Evolutionary conservation across 2,797 vertebrate species (phyloP), one percentile per base, ranked within the genome.

Genomic region (Adrianichthys oophorus): DNA sequence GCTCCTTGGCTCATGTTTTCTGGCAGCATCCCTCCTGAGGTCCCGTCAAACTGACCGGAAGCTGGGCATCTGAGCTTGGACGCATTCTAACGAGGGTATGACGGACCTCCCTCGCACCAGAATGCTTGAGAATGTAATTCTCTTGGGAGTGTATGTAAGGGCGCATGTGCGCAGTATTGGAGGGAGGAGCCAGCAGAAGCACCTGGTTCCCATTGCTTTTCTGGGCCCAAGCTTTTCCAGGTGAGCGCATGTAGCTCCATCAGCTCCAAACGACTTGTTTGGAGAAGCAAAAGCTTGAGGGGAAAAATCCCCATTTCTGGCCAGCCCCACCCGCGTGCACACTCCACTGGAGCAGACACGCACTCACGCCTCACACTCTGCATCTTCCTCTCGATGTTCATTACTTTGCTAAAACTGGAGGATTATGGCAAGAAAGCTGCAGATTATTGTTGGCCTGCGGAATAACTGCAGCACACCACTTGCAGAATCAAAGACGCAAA

Each of bases 331-430:
- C 69, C 64, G 0, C 62, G 37, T 56, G 48, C 52, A 43, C 32
- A 49, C 59, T 18, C 21, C 32, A 52, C 52, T 44, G 45, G 16
- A 17, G 46, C 49, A 54, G 43, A 56, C 44, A 48, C 48, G 48
- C 55, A 52, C 52, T 24, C 4, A 56, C 48, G 50, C 74, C 66
- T 54, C 49, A 63, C 65, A 54, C 58, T 32, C 73, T 69, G 70
- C 29, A 63, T 72, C 79, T 68, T 70, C 66, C 67, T 79, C 76
- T 59, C 63, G 70, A 74, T 76, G 76, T 80, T 84, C 84, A 87
- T 88, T 88, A 85, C 84, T 84, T 62, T 59, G 70, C 76, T 85
- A 72, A 88, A 89, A 87, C 76, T 76, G 74, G 59, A 60, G 85
- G 80, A 83, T 88, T 85, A 82, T 71, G 65, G 59, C 24, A 68